Evolutionary conservation across 2,113 vertebrate genomes (phyloP), one percentile per base, ranked within the genome.

Genomic region (Bos indicus): DNA sequence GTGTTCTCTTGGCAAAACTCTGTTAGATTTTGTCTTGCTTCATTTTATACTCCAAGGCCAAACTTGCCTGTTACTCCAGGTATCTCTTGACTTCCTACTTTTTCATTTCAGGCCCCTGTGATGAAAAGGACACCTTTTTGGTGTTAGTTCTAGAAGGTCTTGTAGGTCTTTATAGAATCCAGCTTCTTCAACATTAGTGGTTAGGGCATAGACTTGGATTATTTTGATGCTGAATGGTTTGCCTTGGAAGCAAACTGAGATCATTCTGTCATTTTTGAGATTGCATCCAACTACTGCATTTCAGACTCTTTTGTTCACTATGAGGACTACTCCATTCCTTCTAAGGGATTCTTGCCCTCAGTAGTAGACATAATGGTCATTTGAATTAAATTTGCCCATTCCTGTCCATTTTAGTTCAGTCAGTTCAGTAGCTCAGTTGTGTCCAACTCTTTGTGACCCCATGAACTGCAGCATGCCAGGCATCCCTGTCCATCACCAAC

Each of bases 391-490:
- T 71, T 21, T 2, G 0, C n/a, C 64, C 64, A 36, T 71, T 71
- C 17, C 5, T 5, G 17, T 71, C n/a, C 4, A 36, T 71, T 36
- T 71, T 71, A 71, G 1, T 71, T 71, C 5, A 10, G 62, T 19
- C 16, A n/a, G 62, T 67, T n/a, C 33, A 67, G 62, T n/a, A 0
- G 1, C 62, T 67, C 62, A n/a, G 33, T 64, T 33, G 1, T 64
- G 33, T n/a, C 62, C 62, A 64, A 17, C 33, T 64, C 62, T n/a
- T 64, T 64, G 62, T 0, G 7, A 64, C 30, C 16, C 62, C 33
- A n/a, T n/a, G 15, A 64, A 64, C 3, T 0, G 7, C 30, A 17
- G 33, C 62, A 64, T 0, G 0, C 33, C 33, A 64, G 62, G 62
- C 62, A 7, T 64, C 62, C 16, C 16, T 64, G 7, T 64, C 62